phyloP scores from a whole-genome alignment of 2,797 vertebrate species.

The Acropternis orthonyx region DNA sequence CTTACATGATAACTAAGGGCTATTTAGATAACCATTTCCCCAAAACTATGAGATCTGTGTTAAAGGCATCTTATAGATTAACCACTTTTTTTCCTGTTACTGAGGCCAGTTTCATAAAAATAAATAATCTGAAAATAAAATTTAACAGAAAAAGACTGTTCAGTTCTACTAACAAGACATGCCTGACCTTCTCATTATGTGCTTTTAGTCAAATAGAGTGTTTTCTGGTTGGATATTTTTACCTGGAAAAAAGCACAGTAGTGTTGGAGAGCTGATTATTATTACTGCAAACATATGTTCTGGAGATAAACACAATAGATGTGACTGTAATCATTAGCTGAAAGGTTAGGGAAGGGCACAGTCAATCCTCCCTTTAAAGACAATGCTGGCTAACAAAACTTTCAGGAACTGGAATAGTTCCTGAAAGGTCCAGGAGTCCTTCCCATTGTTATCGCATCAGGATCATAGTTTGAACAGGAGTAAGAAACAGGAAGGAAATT shows the following conservation, averaged over 20 bases:
- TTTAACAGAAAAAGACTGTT: conserved; percentile 24
- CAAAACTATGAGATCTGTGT: conserved; percentile 50
- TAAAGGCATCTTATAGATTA: background rate
- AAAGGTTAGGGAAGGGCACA: conserved; percentile 51
- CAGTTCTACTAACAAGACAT: background rate
- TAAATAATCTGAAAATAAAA: conserved; percentile 38
- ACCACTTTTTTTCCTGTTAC: conserved; percentile 29
- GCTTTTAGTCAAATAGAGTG: background rate
- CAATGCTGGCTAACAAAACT: conserved; percentile 47
- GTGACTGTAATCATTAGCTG: conserved; percentile 33
- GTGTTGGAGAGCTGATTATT: conserved; percentile 34
- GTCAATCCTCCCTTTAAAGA: conserved; percentile 47
- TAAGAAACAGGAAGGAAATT: conserved; percentile 71
- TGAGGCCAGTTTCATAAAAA: conserved; percentile 43
- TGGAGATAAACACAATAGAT: conserved; percentile 35
- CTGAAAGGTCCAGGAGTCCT: conserved; percentile 56
- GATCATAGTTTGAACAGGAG: conserved; percentile 45
- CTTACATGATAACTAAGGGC: conserved; percentile 70
- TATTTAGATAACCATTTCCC: conserved; percentile 75
- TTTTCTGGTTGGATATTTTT: conserved; percentile 37
- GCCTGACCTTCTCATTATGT: background rate
- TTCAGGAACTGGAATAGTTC: conserved; percentile 36
- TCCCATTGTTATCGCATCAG: conserved; percentile 42
- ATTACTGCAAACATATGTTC: background rate
- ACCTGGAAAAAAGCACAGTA: conserved; percentile 41